A percentile compares a stretch with the other conserved stretches of the same genome.
These are phyloP conservation scores for Drosophila burlai DNA, from an alignment of 1,140 invertebrate genomes.

Conservation along the genomic window DNA sequence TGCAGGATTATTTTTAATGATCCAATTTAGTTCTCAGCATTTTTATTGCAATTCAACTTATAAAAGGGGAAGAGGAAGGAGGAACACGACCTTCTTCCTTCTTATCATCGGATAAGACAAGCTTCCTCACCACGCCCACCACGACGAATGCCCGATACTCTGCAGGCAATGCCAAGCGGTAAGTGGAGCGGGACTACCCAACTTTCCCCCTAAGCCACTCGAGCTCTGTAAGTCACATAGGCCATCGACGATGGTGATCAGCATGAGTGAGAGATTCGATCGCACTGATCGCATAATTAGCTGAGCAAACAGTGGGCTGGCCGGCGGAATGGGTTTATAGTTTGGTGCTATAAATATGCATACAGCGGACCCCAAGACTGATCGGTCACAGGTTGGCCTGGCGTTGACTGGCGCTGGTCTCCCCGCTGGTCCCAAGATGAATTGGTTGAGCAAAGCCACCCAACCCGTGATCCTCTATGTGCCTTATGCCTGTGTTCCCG, in stretches of 20 bases:
- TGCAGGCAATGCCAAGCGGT: neutral
- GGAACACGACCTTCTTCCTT: neutral
- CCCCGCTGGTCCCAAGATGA: constrained; percentile 11
- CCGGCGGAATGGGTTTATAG: constrained; percentile 15
- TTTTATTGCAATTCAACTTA: neutral
- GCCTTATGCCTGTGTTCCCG: too few relatives aligned
- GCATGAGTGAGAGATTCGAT: constrained; percentile 25
- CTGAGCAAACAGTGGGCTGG: constrained; percentile 42
- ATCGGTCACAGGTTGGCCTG: constrained; percentile 41
- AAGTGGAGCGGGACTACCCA: constrained; percentile 12
- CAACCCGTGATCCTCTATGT: constrained; percentile 30
- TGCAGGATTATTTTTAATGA: neutral
- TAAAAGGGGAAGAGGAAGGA: neutral
- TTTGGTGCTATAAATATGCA: constrained; percentile 39
- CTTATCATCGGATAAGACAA: constrained; percentile 1
- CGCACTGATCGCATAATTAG: constrained; percentile 63
- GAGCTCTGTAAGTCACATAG: constrained; percentile 35
- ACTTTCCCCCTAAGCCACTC: constrained; percentile 3
- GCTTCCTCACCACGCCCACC: neutral
- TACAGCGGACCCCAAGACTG: constrained; percentile 21
- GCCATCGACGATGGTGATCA: constrained; percentile 11
- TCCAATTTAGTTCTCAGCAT: neutral
- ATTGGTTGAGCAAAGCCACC: neutral
- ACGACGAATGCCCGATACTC: constrained; percentile 1
- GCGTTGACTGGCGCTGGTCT: neutral